Base-by-base conservation (phyloP, 1,140 invertebrate genomes). In the Hyphantria cunea region DNA sequence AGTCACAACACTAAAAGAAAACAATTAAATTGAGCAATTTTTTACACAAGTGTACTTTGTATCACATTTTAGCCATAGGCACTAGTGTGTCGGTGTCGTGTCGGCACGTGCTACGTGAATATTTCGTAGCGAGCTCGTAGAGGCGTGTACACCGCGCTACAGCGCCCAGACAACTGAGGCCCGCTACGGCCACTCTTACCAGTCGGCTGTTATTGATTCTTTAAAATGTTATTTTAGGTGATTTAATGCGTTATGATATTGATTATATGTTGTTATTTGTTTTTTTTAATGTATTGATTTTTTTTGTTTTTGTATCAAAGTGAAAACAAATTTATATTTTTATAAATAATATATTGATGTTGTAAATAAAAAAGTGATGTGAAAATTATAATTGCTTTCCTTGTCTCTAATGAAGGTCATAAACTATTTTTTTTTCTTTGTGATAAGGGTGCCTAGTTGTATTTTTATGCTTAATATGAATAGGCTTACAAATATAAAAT, bases 191-290 rank as follows among this genome's bases (percentile, higher is more conserved):
- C 74, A 71, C 72, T 68, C 73, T 78, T 70, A 42, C 64, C 48
- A 72, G 68, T 74, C 61, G 75, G 47, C 70, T 84, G 68, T 84
- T 88, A 88, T 88, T 88, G 85, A 88, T 88, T 88, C 85, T 86
- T 84, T 84, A 84, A 88, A 86, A 86, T 86, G 85, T 84, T 86
- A 86, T 88, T 88, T 84, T 84, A 82, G 82, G 82, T 69, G 65
- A 84, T 86, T 88, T 88, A 75, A 79, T 74, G 78, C 72, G 75
- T 76, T 68, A 76, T 70, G 50, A 66, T 71, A 66, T 68, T 50
- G 45, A 50, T 51, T 65, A n/a, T 42, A 39, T 39, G 32, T 50
- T 54, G n/a, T 50, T 54, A 45, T 37, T 42, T 49, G 37, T 60
- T 55, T 59, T 41, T 17, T 32, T 17, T 14, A 31, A 25, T 25